These are phyloP conservation scores for Oryzias woworae DNA, from an alignment of 2,113 vertebrate species.

Conservation along the genomic window DNA sequence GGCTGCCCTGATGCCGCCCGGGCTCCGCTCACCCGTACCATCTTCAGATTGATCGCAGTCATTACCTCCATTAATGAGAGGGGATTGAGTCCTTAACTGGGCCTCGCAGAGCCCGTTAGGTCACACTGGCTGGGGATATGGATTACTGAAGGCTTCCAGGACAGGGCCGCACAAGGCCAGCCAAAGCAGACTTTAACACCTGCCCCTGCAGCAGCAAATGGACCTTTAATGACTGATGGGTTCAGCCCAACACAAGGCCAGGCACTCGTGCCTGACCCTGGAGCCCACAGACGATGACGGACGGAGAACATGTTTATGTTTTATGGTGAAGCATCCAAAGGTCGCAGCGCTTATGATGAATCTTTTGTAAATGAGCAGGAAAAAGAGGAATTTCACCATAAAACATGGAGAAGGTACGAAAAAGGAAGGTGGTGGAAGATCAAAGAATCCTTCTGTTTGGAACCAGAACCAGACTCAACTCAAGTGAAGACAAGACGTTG, in stretches of 20 bases:
- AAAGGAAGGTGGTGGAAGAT: too few species aligned
- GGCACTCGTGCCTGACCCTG: constrained; percentile 11
- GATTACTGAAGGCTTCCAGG: constrained; percentile 67
- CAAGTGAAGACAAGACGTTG: too few species aligned
- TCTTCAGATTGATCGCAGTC: constrained; percentile 78
- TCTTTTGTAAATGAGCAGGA: too few species aligned
- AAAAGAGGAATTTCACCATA: too few species aligned
- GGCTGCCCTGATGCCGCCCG: constrained; percentile 26
- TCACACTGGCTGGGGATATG: constrained; percentile 63
- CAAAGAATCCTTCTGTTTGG: too few species aligned
- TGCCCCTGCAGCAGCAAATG: constrained; percentile 63
- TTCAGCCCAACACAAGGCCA: constrained; percentile 57
- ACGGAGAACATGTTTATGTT: too few species aligned
- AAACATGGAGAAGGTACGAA: too few species aligned
- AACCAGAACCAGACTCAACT: too few species aligned
- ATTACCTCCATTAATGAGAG: constrained; percentile 79
- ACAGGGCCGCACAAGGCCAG: constrained; percentile 46
- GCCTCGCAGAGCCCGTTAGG: constrained; percentile 60
- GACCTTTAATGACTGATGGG: constrained; percentile 62
- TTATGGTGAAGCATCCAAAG: too few species aligned
- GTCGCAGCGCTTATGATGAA: too few species aligned
- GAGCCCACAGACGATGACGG: not conserved
- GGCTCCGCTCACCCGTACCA: constrained; percentile 26
- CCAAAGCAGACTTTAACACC: constrained; percentile 71
- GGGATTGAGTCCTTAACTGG: constrained; percentile 73